Evolutionary conservation across 2,113 vertebrate genomes (phyloP), one percentile per base, ranked within the genome.

Genomic region (Pseudopodoces humilis): DNA sequence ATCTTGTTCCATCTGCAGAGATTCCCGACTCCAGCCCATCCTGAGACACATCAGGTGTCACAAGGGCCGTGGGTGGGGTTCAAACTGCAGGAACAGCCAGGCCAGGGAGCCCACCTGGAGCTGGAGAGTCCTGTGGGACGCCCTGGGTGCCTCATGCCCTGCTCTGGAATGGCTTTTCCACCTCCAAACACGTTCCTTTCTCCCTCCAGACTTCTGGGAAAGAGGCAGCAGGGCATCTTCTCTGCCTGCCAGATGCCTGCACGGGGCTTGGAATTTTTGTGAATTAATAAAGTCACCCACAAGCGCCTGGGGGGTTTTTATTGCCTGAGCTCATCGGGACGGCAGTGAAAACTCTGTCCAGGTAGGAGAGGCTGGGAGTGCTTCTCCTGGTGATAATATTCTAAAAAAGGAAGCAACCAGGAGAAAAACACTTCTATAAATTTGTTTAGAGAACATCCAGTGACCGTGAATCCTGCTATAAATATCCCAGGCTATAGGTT

Each of bases 401-500:
- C 95, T 97, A 95, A 96, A 97, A 96, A 94, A 80, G 64, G 91
- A 95, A 95, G 90, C 91, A 21, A 74, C 81, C 17, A 30, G 88
- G 94, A 97, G 95, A 96, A 97, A 98, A 98, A 97, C 96, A 97
- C 88, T 95, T 96, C 96, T 92, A 97, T 97, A 97, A 97, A 97
- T 97, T 85, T 98, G 97, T 98, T 98, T 97, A 96, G 97, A 96
- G 97, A 94, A 92, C 96, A 96, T 80, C 43, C 95, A 97, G 94
- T 96, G 96, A 95, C 97, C 96, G 25, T 98, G 98, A 98, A 95
- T 96, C 96, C 92, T 20, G 62, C 93, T 94, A 92, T 96, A 97
- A 97, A 97, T 97, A 97, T 58, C 97, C 85, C 88, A 82, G 83
- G 83, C 94, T 97, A 96, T 95, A 96, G 92, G 92, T 96, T 96